Percentiles rank a stretch among this genome's conserved stretches.
Evolutionary conservation across 2,797 vertebrate genomes (phyloP).

Genomic region (Mus spretus): DNA sequence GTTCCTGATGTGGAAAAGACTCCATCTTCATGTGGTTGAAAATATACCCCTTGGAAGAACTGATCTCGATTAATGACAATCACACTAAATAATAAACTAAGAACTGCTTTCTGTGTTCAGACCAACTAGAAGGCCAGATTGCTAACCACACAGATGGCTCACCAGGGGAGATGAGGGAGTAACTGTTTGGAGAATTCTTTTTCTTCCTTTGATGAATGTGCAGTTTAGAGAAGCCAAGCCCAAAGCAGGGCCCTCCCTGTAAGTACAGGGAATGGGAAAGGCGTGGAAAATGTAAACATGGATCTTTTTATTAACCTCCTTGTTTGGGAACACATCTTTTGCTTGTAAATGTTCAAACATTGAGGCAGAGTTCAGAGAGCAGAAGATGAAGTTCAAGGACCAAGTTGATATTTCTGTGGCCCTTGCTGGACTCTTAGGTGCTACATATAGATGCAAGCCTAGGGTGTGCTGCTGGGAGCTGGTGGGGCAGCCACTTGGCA

Average conservation of each 20-base stretch:
- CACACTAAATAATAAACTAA: conserved; percentile 34
- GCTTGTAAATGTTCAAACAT: conserved; percentile 15
- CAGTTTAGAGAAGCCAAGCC: neutral
- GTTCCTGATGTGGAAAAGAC: neutral
- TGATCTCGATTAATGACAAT: conserved; percentile 1
- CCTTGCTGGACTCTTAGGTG: neutral
- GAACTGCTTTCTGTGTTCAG: neutral
- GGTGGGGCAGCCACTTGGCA: neutral
- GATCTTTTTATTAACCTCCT: conserved; percentile 71
- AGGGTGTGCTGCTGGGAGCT: neutral
- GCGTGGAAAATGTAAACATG: conserved; percentile 2
- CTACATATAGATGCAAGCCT: neutral
- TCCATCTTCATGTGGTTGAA: neutral
- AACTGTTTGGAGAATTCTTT: neutral
- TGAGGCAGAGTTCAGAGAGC: conserved; percentile 40
- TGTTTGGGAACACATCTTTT: conserved; percentile 52
- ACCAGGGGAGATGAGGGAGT: neutral
- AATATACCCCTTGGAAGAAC: neutral
- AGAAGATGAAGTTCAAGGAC: conserved; percentile 39
- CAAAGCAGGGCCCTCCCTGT: conserved; percentile 22
- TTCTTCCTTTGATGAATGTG: neutral
- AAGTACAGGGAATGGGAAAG: neutral
- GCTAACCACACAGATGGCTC: neutral
- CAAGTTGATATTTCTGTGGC: neutral
- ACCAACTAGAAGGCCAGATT: neutral